phyloP scores from a whole-genome alignment of 2,113 vertebrate species.

The Hyperoodon ampullatus region DNA sequence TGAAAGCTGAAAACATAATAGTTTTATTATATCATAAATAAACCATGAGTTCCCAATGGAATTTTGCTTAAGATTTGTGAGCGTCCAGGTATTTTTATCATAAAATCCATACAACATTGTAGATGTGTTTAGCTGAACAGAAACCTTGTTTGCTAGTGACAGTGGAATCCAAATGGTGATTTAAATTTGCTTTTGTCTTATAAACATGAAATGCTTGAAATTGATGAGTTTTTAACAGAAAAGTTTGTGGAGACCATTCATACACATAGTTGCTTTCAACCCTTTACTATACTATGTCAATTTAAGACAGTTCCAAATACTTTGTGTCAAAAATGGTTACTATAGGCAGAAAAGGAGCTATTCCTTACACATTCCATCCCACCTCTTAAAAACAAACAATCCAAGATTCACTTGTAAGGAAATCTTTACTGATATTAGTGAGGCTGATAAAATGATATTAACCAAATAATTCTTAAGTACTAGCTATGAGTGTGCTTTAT shows the following conservation, averaged over 20 bases:
- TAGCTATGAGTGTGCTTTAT: not conserved
- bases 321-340: conserved; percentile 7
- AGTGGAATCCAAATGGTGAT: conserved; percentile 75
- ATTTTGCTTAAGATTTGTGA: conserved; percentile 77
- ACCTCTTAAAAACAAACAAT: conserved; percentile 16
- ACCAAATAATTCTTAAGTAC: not conserved
- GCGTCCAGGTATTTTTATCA: conserved; percentile 73
- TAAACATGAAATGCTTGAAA: conserved; percentile 23
- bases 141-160: conserved; percentile 78
- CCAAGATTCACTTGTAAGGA: not conserved
- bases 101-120: conserved; percentile 73
- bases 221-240: conserved; percentile 24
- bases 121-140: conserved; percentile 76
- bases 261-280: conserved; percentile 14
- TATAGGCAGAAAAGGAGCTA: not conserved
- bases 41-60: conserved; percentile 65
- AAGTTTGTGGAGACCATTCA: conserved; percentile 32
- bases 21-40: conserved; percentile 83
- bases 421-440: not conserved
- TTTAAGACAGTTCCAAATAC: conserved; percentile 38
- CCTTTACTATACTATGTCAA: not conserved
- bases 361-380: not conserved
- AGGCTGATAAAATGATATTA: not conserved
- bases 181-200: conserved; percentile 77
- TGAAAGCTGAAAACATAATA: conserved; percentile 80